Conservation (phyloP, 2,888 invertebrate genomes). For the Augochlorella aurata region DNA sequence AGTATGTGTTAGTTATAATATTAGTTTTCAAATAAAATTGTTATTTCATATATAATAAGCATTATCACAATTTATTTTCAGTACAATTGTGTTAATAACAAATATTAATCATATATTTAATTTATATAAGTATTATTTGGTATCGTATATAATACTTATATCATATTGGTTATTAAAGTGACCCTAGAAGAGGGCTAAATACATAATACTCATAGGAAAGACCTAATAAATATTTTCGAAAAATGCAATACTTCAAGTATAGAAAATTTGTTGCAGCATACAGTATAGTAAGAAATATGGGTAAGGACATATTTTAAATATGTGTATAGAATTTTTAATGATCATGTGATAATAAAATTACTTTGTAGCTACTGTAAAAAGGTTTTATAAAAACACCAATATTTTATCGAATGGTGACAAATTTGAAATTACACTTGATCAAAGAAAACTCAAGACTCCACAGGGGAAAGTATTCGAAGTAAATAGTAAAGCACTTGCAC, state of each 20-base stretch:
- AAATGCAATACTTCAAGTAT: constrained; percentile 57
- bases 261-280: constrained; percentile 48
- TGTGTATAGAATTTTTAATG: not conserved
- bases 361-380: constrained; percentile 83
- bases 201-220: constrained; percentile 26
- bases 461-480: constrained; percentile 90
- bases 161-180: constrained; percentile 9
- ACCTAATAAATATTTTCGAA: constrained; percentile 23
- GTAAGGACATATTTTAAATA: constrained; percentile 52
- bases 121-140: not conserved
- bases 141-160: not conserved
- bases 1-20: not conserved
- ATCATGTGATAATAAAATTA: not conserved
- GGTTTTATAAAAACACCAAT: constrained; percentile 89
- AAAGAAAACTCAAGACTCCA: constrained; percentile 94
- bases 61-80: not conserved
- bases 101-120: not conserved
- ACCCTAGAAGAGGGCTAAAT: constrained; percentile 4
- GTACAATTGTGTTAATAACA: not conserved
- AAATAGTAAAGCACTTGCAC: constrained; percentile 92
- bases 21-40: not conserved
- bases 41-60: not conserved
- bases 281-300: constrained; percentile 66
- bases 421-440: constrained; percentile 94
- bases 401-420: constrained; percentile 87